Evolutionary conservation across 2,113 vertebrate genomes (phyloP).

Genomic region (Chaetorhynchus papuensis): DNA sequence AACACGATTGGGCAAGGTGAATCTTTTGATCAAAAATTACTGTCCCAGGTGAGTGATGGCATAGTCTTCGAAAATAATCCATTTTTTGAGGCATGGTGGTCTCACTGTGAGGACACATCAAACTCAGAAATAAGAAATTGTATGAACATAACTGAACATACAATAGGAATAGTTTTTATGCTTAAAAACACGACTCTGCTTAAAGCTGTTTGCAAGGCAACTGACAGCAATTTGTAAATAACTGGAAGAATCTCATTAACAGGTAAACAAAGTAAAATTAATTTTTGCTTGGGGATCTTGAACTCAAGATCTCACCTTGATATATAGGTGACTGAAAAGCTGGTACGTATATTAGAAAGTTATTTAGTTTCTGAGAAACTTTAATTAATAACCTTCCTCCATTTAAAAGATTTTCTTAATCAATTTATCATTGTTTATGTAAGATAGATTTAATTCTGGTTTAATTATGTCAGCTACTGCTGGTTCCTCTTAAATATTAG

Average conservation of each 20-base stretch:
- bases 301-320: background rate
- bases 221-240: background rate
- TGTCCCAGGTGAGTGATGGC: background rate
- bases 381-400: background rate
- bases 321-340: background rate
- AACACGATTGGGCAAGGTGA: background rate
- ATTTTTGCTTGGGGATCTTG: background rate
- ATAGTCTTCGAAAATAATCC: background rate
- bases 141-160: background rate
- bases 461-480: background rate
- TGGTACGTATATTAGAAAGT: background rate
- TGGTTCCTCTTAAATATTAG: background rate
- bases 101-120: background rate
- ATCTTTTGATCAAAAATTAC: background rate
- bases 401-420: background rate
- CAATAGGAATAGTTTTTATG: background rate
- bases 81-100: background rate
- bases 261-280: background rate
- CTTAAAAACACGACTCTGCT: background rate
- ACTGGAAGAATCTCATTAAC: background rate
- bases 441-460: background rate
- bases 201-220: background rate
- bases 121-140: constrained; percentile 16
- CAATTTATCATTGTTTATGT: background rate
- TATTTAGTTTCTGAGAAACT: background rate